Percentiles rank a stretch among this genome's conserved stretches.
These are phyloP conservation scores for Acanthis flammea DNA, from an alignment of 2,797 vertebrate species.

Conservation along the genomic window DNA sequence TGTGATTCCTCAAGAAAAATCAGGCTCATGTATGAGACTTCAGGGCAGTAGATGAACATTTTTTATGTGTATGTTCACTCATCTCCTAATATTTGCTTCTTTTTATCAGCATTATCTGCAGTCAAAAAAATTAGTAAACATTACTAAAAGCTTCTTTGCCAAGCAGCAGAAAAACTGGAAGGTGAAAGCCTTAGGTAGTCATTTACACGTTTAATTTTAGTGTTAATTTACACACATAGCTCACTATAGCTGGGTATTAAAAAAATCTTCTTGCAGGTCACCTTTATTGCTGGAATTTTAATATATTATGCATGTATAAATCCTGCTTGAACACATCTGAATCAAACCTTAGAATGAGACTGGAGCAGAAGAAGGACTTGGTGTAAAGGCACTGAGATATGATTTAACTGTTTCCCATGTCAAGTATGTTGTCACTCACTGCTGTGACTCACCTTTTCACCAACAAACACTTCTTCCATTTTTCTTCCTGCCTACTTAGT, in stretches of 20 bases:
- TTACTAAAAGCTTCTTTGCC: background rate
- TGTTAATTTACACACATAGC: background rate
- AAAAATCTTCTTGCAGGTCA: background rate
- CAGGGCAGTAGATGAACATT: background rate
- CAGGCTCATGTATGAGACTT: background rate
- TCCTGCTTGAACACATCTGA: background rate
- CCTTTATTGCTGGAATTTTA: background rate
- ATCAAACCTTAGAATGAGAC: background rate
- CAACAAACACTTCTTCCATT: background rate
- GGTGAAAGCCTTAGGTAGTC: background rate
- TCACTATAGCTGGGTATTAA: background rate
- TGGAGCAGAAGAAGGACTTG: background rate
- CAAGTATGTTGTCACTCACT: background rate
- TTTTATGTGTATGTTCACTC: background rate
- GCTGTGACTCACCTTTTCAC: background rate
- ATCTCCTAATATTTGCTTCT: background rate
- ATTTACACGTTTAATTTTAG: background rate
- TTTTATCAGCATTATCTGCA: background rate
- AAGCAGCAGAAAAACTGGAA: background rate
- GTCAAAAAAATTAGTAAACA: background rate
- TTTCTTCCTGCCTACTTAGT: background rate
- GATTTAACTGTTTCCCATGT: background rate
- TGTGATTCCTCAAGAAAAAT: background rate
- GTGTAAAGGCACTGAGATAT: background rate
- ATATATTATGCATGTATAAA: background rate